These are phyloP conservation scores for Alsophila aescularia DNA, from an alignment of 2,888 invertebrate genomes.

Conservation along the genomic window DNA sequence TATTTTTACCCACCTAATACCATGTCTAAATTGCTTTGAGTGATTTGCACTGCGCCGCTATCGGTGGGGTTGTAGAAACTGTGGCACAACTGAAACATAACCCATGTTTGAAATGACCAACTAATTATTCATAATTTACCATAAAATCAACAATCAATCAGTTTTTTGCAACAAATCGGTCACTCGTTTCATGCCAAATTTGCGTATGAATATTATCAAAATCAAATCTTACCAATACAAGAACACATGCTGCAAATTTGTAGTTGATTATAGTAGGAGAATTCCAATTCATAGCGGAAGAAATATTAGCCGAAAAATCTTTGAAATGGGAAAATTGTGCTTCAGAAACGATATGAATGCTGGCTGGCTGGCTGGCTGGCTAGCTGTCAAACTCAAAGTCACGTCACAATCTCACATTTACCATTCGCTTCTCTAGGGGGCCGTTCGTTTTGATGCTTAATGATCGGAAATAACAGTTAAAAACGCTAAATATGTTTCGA, in stretches of 20 bases:
- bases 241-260: constrained; percentile 57
- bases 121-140: constrained; percentile 67
- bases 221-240: constrained; percentile 68
- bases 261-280: constrained; percentile 54
- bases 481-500: too few relatives aligned
- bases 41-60: constrained; percentile 93
- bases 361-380: constrained; percentile 38
- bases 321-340: constrained; percentile 44
- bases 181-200: constrained; percentile 7
- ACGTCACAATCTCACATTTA: too few relatives aligned
- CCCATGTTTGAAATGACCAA: constrained; percentile 52
- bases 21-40: constrained; percentile 92
- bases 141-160: constrained; percentile 67
- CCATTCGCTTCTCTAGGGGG: too few relatives aligned
- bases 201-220: not conserved
- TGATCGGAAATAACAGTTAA: too few relatives aligned
- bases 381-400: too few relatives aligned
- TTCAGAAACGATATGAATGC: constrained; percentile 37
- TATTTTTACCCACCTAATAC: constrained; percentile 87
- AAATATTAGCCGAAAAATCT: constrained; percentile 32
- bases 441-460: too few relatives aligned
- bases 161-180: constrained; percentile 39
- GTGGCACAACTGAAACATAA: constrained; percentile 79
- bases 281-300: constrained; percentile 56
- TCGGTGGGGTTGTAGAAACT: constrained; percentile 90